Evolutionary conservation across 2,888 invertebrate species (phyloP).

Genomic region (Camptogramma bilineatum): DNA sequence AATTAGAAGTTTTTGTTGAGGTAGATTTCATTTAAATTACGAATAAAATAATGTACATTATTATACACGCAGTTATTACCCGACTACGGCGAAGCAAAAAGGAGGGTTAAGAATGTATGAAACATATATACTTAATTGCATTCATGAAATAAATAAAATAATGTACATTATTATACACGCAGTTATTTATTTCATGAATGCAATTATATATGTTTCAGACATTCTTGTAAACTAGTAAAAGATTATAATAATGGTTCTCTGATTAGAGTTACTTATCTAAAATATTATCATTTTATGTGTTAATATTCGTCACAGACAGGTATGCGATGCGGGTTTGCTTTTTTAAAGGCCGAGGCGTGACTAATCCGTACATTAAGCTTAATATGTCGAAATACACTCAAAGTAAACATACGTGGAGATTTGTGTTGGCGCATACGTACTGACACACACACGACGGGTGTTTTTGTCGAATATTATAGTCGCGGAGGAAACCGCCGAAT

Average conservation of each 20-base stretch:
- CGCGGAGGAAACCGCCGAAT: constrained; percentile 81
- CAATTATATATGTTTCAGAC: neutral
- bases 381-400: constrained; percentile 72
- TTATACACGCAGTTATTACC: neutral
- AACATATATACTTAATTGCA: too few species aligned
- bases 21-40: too few species aligned
- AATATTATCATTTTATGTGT: neutral
- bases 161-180: neutral
- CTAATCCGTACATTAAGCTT: constrained; percentile 73
- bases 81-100: too few species aligned
- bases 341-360: constrained; percentile 68
- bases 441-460: constrained; percentile 60
- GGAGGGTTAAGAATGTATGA: too few species aligned
- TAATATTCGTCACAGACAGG: constrained; percentile 30
- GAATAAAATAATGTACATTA: neutral
- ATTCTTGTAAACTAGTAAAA: neutral
- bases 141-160: neutral
- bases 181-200: constrained; percentile 5
- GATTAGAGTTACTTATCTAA: neutral
- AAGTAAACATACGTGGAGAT: constrained; percentile 61
- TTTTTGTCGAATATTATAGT: constrained; percentile 80
- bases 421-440: constrained; percentile 54
- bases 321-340: constrained; percentile 49
- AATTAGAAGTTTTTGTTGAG: neutral
- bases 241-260: constrained; percentile 1